These are phyloP conservation scores for Ivindomyrus marchei DNA, from an alignment of 2,113 vertebrate genomes.

Conservation along the genomic window DNA sequence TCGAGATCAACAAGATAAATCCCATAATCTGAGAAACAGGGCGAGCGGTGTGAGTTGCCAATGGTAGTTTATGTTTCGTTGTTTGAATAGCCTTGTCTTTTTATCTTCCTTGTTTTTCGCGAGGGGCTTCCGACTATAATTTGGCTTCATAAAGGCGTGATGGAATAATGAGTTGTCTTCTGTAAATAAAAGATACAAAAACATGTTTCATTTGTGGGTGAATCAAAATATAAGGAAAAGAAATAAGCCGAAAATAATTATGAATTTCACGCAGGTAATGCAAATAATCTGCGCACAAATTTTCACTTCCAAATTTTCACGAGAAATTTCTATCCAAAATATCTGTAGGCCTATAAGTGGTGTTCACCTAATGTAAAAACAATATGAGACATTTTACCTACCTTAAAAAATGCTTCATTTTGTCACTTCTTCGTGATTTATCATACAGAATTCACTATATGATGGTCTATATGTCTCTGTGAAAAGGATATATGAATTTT, in stretches of 20 bases:
- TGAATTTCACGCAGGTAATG: neutral
- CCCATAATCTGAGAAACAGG: neutral
- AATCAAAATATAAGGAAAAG: neutral
- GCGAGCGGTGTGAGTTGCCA: neutral
- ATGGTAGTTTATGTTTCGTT: neutral
- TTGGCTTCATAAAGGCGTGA: neutral
- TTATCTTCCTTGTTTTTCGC: neutral
- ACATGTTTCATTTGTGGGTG: neutral
- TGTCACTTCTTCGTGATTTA: slow-evolving; percentile 25
- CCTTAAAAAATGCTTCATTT: slow-evolving; percentile 72
- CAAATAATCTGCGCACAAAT: neutral
- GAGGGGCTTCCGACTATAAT: neutral
- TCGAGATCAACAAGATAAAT: neutral
- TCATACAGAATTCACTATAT: neutral
- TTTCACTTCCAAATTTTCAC: neutral
- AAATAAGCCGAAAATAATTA: neutral
- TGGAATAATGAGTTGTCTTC: neutral
- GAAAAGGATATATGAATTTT: neutral
- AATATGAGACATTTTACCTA: slow-evolving; percentile 30
- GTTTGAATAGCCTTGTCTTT: neutral
- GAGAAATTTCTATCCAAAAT: neutral
- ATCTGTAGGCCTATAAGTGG: neutral
- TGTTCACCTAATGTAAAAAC: neutral
- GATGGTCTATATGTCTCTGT: neutral
- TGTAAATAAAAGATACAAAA: neutral